A percentile compares a stretch with the other conserved stretches of the same genome.
phyloP scores from a whole-genome alignment of 2,888 invertebrate genomes.

The Neoaliturus tenellus region DNA sequence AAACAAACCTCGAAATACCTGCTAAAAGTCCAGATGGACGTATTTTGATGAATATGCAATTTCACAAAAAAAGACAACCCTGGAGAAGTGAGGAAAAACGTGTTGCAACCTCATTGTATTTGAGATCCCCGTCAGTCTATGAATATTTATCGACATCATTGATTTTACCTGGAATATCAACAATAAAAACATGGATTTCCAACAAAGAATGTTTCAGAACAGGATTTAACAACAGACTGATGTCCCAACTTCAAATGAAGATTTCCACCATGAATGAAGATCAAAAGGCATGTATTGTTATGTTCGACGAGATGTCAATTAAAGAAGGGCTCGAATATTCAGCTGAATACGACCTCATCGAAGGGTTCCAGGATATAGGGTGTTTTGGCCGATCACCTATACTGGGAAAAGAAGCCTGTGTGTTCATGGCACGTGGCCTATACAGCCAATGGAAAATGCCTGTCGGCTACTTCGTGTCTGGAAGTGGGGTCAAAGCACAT shows the following conservation, averaged over 20 bases:
- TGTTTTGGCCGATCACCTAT: conserved; percentile 51
- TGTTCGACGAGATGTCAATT: conserved; percentile 66
- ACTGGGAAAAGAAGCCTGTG: background rate
- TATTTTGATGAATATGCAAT: too few species aligned
- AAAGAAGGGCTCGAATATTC: conserved; percentile 64
- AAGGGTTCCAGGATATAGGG: conserved; percentile 65
- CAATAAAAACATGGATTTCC: conserved; percentile 66
- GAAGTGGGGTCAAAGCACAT: conserved; percentile 53
- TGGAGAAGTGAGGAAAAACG: background rate
- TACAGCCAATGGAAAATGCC: conserved; percentile 66
- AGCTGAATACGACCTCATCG: conserved; percentile 62
- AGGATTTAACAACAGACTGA: conserved; percentile 63
- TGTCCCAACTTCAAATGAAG: conserved; percentile 62
- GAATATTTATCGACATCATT: conserved; percentile 64
- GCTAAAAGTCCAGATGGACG: too few species aligned
- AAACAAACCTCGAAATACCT: too few species aligned
- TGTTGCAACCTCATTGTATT: conserved; percentile 61
- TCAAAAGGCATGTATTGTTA: conserved; percentile 64
- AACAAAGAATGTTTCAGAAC: conserved; percentile 63
- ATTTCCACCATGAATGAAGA: conserved; percentile 63
- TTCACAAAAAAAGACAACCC: too few species aligned
- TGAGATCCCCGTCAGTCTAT: conserved; percentile 68
- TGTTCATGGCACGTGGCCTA: conserved; percentile 62
- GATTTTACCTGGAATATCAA: conserved; percentile 65
- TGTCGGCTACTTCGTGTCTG: conserved; percentile 63